Percentiles rank a stretch among this genome's conserved stretches.
Conservation (phyloP, 2,888 invertebrate genomes). For the Penaeus monodon region DNA sequence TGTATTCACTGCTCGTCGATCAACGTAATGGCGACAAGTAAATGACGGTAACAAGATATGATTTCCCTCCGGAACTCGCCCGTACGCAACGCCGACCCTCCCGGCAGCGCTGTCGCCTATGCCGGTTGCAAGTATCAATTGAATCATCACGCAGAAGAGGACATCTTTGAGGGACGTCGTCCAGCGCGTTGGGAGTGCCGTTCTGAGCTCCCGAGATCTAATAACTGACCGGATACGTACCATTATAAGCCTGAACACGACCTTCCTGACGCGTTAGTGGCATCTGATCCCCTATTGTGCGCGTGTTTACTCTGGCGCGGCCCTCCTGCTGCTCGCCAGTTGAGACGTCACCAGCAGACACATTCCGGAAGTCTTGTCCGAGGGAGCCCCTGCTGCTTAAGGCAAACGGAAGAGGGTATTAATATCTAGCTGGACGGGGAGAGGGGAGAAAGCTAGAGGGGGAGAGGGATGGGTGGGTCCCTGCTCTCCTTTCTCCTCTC, state of each 20-base stretch:
- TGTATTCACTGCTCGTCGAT: no score
- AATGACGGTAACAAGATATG: no score
- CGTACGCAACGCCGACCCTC: no score
- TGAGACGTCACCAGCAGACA: constrained; percentile 22
- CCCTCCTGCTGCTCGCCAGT: constrained; percentile 22
- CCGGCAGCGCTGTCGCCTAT: no score
- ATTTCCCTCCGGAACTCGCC: no score
- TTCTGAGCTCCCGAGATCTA: constrained; percentile 28
- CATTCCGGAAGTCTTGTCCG: no score
- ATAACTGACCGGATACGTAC: constrained; percentile 54
- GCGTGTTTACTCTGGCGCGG: constrained; percentile 39
- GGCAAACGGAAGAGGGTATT: constrained; percentile 48
- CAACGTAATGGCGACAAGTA: no score
- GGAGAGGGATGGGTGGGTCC: not conserved
- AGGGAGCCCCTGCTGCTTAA: constrained; percentile 12
- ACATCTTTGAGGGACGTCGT: not conserved
- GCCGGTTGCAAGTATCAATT: no score
- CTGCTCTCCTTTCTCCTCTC: not conserved
- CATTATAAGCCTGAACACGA: constrained; percentile 58
- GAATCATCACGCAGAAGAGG: no score
- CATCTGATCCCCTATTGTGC: constrained; percentile 50
- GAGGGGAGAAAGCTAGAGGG: constrained; percentile 12
- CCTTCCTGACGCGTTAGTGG: constrained; percentile 32
- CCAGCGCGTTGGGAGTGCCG: constrained; percentile 17
- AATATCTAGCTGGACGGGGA: constrained; percentile 27